Base-by-base conservation (phyloP, 1,140 invertebrate genomes). In the Scaptomyza montana region DNA sequence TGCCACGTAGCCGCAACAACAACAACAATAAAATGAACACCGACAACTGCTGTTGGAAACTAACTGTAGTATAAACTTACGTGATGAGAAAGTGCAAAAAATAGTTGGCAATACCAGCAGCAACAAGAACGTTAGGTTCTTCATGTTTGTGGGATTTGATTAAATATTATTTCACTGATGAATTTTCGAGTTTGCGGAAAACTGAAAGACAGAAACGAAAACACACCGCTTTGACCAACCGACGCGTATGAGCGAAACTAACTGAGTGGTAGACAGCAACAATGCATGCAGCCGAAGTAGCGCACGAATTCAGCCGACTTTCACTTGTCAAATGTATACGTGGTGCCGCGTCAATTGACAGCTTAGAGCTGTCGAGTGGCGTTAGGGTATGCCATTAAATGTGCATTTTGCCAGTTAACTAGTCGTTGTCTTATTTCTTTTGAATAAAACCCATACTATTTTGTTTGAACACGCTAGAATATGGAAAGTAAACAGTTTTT, bases 71-170 rank as follows among this genome's bases (percentile, higher is more conserved):
- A n/a, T 10, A 21, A 70, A 92, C 93, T 93, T 93, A 95, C 94
- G 94, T 86, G 90, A 91, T 69, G 93, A 92, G 12, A 93, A 92
- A n/a, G 92, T 93, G 60, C 94, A 92, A 46, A 94, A 92, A 50
- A 95, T 92, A 25, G 93, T 92, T 77, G 94, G 94, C 60, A 95
- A 72, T 43, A 94, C 91, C 56, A 95, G 68, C 16, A 95, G 80
- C 55, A 93, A 77, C 33, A 95, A 90, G 70, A 95, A 85, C 69
- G 93, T 91, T 49, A 94, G 92, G 70, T 93, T 93, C 82, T 92
- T 94, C 94, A 95, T 95, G 4, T 81, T 92, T 92, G 13, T 62
- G 70, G 67, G 70, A 69, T 67, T 53, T 68, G 68, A 69, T 67
- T 49, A 57, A 33, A 41, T 69, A 39, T 55, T 54, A 43, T 71